Base-by-base conservation (phyloP, 2,888 invertebrate genomes). In the Oscheius onirici region DNA sequence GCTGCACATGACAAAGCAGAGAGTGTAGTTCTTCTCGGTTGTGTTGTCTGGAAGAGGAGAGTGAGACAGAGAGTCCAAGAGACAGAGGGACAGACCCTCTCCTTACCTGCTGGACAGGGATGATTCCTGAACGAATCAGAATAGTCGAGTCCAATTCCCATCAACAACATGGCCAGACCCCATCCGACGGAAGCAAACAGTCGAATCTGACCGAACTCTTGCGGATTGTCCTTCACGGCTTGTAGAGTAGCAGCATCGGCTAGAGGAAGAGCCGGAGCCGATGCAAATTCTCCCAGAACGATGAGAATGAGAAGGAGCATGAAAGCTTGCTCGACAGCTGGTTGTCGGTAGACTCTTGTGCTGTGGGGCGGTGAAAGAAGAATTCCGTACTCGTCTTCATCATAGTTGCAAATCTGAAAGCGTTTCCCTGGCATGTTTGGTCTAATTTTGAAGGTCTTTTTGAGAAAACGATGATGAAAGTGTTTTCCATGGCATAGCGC, bases 91-190 rank as follows among this genome's bases (percentile, higher is more conserved):
- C 3, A 49, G 2, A n/a, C n/a, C n/a, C n/a, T 20, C 5, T 24
- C 2, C 8, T 11, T 46, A 46, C 66, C 65, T 15, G 82, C 84
- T 6, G 86, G 86, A 72, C 86, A 86, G n/a, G 86, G 86, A 77
- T 86, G 86, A 70, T 86, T 86, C 6, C 95, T 93, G 89, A 99
- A 97, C 0, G 95, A 93, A 22, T 95, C 95, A 71, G 96, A 95
- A 88, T 97, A 95, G 90, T 99, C 97, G 74, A 99, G 90, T 1
- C 94, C 95, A 84, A 95, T 95, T 72, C 95, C 95, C 73, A 99
- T 95, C 88, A 97, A 93, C 89, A 99, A 97, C 97, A 99, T 99
- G 55, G 97, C 94, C 82, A 97, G 90, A 34, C 95, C 97, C 97
- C 97, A 99, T 54, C 97, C 97, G 70, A 97, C 90, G 20, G 95